Evolutionary conservation across 2,113 vertebrate species (phyloP).

Genomic region (Pseudois nayaur): DNA sequence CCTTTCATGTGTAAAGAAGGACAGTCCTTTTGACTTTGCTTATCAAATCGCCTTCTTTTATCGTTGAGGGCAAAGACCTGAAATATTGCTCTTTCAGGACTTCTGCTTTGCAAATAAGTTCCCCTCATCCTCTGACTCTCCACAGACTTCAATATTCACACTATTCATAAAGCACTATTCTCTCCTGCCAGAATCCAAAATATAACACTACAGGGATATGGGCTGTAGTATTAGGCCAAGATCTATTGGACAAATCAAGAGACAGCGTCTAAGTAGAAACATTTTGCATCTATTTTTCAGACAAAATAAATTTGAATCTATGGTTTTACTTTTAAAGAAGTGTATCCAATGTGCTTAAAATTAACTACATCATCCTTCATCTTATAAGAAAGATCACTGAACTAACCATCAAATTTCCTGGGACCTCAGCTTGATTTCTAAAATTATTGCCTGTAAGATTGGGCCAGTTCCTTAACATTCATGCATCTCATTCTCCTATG

Average conservation of each 20-base stretch:
- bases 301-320: not conserved
- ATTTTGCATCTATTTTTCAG: not conserved
- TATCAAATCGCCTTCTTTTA: constrained; percentile 35
- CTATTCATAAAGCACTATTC: not conserved
- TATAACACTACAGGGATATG: not conserved
- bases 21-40: not conserved
- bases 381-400: not conserved
- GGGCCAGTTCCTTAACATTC: not conserved
- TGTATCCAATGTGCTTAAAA: not conserved
- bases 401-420: not conserved
- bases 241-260: not conserved
- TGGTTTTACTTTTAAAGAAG: constrained; percentile 13
- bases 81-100: constrained; percentile 31
- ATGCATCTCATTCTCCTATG: not conserved
- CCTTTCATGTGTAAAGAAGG: constrained; percentile 18
- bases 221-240: not conserved
- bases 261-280: not conserved
- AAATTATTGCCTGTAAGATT: not conserved
- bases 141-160: not conserved
- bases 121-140: not conserved
- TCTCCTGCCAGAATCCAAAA: not conserved
- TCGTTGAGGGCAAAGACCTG: not conserved
- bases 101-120: constrained; percentile 43
- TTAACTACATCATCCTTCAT: not conserved
- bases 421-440: not conserved